These are phyloP conservation scores for Paracanthobrama guichenoti DNA, from an alignment of 2,113 vertebrate genomes.

Conservation along the genomic window DNA sequence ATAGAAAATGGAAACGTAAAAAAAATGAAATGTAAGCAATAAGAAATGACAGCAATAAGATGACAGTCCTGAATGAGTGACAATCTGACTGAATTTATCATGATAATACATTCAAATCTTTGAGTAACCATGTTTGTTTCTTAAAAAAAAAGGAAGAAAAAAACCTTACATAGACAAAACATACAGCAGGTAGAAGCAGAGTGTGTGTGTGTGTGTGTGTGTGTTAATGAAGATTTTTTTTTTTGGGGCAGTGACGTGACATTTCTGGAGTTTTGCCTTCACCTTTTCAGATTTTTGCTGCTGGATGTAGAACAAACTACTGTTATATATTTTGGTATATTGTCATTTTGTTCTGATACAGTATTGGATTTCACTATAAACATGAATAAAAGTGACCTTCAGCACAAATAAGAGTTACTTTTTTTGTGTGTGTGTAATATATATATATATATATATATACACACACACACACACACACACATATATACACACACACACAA, in stretches of 20 bases:
- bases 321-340: background rate
- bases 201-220: background rate
- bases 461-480: too few relatives aligned
- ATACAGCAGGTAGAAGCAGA: background rate
- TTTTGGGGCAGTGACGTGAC: background rate
- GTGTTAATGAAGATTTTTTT: background rate
- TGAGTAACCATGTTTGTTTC: background rate
- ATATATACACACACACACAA: too few relatives aligned
- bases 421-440: too few relatives aligned
- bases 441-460: too few relatives aligned
- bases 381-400: constrained; percentile 76
- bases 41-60: background rate
- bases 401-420: constrained; percentile 3
- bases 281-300: background rate
- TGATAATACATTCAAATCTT: background rate
- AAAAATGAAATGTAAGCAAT: background rate
- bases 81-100: background rate
- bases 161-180: background rate
- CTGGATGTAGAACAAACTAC: constrained; percentile 3
- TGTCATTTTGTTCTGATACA: constrained; percentile 56
- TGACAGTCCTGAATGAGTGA: background rate
- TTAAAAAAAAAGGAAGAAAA: background rate
- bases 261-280: constrained; percentile 17
- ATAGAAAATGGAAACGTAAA: background rate
- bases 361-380: constrained; percentile 61